These are phyloP conservation scores for Microdon myrmicae DNA, from an alignment of 2,888 invertebrate genomes.

Conservation along the genomic window DNA sequence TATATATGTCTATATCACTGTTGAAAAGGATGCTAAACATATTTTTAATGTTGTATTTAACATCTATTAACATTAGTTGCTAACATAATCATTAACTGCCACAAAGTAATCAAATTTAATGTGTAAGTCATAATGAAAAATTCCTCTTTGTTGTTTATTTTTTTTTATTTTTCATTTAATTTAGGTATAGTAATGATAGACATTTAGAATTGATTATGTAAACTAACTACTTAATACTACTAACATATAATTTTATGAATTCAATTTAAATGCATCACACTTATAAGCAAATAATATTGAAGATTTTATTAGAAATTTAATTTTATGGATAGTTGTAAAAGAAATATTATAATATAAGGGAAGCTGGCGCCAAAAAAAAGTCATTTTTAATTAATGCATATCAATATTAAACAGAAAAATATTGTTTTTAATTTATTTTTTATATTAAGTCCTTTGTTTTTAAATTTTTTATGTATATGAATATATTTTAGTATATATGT, in stretches of 20 bases:
- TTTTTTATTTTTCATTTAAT: slow-evolving; percentile 1
- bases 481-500: slow-evolving; percentile 43
- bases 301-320: slow-evolving; percentile 6
- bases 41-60: no score
- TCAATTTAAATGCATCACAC: slow-evolving; percentile 24
- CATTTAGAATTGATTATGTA: slow-evolving; percentile 30
- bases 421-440: slow-evolving; percentile 15
- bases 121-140: no score
- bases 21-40: no score
- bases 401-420: slow-evolving; percentile 22
- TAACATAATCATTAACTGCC: no score
- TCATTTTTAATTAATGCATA: slow-evolving; percentile 21
- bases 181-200: slow-evolving; percentile 11
- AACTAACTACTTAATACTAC: slow-evolving; percentile 46
- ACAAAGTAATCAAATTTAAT: no score
- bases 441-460: slow-evolving; percentile 6
- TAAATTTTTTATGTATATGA: slow-evolving; percentile 34
- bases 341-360: no score
- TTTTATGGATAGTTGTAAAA: no score
- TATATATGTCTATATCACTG: no score
- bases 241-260: slow-evolving; percentile 32
- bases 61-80: no score
- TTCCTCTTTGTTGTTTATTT: not conserved
- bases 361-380: no score
- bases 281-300: slow-evolving; percentile 32